Percentiles rank a stretch among this genome's conserved stretches.
phyloP scores from a whole-genome alignment of 2,113 vertebrate genomes.

The Protobothrops flavoviridis region DNA sequence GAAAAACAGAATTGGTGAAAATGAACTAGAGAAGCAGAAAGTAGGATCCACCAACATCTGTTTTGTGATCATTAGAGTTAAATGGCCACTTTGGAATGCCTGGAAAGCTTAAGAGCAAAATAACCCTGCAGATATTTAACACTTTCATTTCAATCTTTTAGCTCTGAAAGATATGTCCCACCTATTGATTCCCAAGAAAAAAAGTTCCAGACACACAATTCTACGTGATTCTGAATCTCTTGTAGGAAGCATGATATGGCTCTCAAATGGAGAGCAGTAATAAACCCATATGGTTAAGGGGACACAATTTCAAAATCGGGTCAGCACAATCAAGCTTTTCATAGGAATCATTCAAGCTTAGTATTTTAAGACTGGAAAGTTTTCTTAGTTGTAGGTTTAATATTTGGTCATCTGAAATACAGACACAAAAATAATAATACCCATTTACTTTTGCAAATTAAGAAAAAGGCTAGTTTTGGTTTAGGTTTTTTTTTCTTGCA shows the following conservation, averaged over 20 bases:
- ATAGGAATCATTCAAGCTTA: background rate
- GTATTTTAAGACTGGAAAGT: slow-evolving; percentile 11
- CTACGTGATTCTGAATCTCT: background rate
- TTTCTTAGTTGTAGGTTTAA: slow-evolving; percentile 9
- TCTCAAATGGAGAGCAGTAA: background rate
- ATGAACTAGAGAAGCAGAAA: background rate
- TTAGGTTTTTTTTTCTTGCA: slow-evolving; percentile 14
- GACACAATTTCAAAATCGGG: background rate
- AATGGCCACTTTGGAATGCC: background rate
- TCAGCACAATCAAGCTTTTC: slow-evolving; percentile 27
- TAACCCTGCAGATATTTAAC: background rate
- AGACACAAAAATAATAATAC: slow-evolving; percentile 18
- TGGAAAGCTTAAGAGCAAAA: background rate
- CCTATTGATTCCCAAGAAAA: background rate
- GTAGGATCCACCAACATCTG: background rate
- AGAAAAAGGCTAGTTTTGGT: slow-evolving; percentile 23
- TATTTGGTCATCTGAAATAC: slow-evolving; percentile 26
- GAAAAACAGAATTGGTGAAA: background rate
- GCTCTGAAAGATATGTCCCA: background rate
- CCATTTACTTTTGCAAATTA: slow-evolving; percentile 25
- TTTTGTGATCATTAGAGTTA: background rate
- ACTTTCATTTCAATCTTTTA: background rate
- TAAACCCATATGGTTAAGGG: background rate
- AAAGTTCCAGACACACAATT: background rate
- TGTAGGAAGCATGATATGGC: background rate